A percentile compares a stretch with the other conserved stretches of the same genome.
These are phyloP conservation scores for Cryptoblepharus egeriae DNA, from an alignment of 2,797 vertebrate genomes.

Conservation along the genomic window DNA sequence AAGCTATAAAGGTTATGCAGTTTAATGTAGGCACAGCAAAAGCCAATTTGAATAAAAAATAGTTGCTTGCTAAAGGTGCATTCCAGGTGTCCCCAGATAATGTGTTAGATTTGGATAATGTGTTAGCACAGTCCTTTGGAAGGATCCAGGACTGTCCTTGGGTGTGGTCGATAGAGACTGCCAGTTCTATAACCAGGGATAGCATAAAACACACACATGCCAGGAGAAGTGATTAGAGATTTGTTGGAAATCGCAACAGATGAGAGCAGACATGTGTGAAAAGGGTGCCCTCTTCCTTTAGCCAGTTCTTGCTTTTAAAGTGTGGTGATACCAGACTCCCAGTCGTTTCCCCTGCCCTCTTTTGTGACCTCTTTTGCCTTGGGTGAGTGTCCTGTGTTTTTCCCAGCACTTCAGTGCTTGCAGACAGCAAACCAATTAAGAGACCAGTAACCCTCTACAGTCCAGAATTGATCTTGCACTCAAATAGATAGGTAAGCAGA, in stretches of 20 bases:
- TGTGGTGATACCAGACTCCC: too few species aligned
- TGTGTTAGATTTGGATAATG: neutral
- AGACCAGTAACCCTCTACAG: neutral
- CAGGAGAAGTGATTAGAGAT: too few species aligned
- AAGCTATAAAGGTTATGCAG: neutral
- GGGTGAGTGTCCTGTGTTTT: neutral
- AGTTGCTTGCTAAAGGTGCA: neutral
- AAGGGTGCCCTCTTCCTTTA: neutral
- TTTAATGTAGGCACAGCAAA: neutral
- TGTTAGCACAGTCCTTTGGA: neutral
- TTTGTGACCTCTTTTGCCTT: neutral
- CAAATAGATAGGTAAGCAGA: neutral
- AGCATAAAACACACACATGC: neutral
- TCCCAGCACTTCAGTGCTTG: slow-evolving; percentile 37
- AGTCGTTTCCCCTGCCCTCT: neutral
- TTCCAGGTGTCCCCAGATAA: neutral
- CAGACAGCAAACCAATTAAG: neutral
- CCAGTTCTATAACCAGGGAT: neutral
- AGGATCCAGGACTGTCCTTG: neutral
- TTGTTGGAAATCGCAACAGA: neutral
- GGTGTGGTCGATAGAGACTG: too few species aligned
- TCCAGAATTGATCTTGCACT: neutral
- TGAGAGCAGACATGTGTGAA: neutral
- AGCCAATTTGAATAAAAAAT: neutral
- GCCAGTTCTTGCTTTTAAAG: neutral